Evolutionary conservation across 1,140 invertebrate species (phyloP), one percentile per base, ranked within the genome.

Genomic region (Apis cerana): DNA sequence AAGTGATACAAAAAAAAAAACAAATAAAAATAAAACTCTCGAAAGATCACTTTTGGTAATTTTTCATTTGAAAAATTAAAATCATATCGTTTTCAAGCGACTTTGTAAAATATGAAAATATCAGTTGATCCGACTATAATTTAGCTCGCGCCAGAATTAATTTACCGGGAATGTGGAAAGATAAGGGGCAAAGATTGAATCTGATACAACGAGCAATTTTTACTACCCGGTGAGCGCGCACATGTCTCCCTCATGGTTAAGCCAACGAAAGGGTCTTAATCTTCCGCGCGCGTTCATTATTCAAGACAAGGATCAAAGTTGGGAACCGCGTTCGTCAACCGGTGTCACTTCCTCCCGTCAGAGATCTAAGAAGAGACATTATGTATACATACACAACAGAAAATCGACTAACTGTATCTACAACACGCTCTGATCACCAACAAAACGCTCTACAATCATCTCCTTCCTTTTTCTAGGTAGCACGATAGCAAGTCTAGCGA

Each of bases 261-360:
- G 59, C 56, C 68, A 19, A 72, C 68, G 56, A 23, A 23, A n/a
- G n/a, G 21, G 17, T 56, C 61, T 74, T 56, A 54, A 80, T 80
- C 65, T 65, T 48, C 52, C 50, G 13, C 68, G 68, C 69, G 59
- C 58, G 50, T 11, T 80, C 68, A 43, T 80, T 72, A 43, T 19
- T 43, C 48, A 2, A 72, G 77, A 80, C 77, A 80, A 72, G 48
- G 23, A 80, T 80, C 77, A 33, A 19, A 67, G 52, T 21, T 77
- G 43, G 43, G 33, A 58, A 27, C 15, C 33, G 33, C 21, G 54
- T 17, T 61, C 71, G 21, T 17, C 50, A 17, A 43, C 48, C 59
- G 59, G 13, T 21, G 65, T 62, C 58, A 17, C 27, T 52, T 75
- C 61, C 50, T 1, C 59, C 27, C 21, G 23, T 8, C 27, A 5